Conservation (phyloP, 2,113 vertebrate species). For the Pteropus alecto region DNA sequence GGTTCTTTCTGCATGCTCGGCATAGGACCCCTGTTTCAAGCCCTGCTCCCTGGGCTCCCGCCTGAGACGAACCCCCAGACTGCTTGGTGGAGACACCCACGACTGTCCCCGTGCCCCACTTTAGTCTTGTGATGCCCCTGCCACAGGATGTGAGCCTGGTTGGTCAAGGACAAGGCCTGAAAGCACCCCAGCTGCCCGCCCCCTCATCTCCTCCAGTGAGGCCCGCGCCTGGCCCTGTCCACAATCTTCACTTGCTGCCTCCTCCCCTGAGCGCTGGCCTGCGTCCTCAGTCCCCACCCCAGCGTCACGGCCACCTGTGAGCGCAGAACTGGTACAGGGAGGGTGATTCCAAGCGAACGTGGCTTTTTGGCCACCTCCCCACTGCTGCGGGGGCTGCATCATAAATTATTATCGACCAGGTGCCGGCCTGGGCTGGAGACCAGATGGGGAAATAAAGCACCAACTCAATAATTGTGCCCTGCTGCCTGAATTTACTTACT, state of each 20-base stretch:
- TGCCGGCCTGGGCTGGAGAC: neutral
- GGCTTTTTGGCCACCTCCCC: neutral
- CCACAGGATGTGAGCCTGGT: neutral
- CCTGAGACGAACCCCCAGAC: neutral
- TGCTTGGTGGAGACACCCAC: neutral
- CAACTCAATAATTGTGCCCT: constrained; percentile 55
- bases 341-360: neutral
- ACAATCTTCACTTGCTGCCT: rapidly evolving
- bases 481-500: constrained; percentile 53
- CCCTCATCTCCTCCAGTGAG: neutral
- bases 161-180: neutral
- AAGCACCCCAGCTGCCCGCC: neutral
- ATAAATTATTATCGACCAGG: constrained; percentile 63
- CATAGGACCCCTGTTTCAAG: neutral
- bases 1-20: neutral
- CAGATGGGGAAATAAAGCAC: constrained; percentile 62
- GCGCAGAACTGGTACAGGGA: neutral
- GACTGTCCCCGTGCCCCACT: neutral
- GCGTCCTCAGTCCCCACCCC: neutral
- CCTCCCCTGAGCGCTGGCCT: neutral
- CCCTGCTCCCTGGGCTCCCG: neutral
- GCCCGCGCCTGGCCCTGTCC: neutral
- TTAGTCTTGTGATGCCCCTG: neutral
- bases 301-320: neutral
- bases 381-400: neutral